Evolutionary conservation across 2,888 invertebrate species (phyloP).

Genomic region (Proisotoma minuta): DNA sequence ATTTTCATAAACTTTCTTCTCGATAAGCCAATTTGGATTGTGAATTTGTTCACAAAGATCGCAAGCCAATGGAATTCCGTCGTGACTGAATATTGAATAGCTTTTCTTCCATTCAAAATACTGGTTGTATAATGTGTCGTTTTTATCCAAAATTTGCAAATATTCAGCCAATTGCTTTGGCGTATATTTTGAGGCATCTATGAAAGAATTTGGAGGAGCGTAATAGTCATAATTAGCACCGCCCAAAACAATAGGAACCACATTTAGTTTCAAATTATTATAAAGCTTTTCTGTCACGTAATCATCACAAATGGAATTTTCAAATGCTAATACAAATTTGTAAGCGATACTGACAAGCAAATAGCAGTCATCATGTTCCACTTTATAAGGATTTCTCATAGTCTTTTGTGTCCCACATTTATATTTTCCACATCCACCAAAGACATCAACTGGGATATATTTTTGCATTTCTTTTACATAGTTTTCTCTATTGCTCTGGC

Average conservation of each 20-base stretch:
- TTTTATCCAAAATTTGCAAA: constrained; percentile 40
- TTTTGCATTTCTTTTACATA: constrained; percentile 49
- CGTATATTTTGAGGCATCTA: constrained; percentile 39
- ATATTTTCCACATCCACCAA: constrained; percentile 50
- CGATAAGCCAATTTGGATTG: constrained; percentile 35
- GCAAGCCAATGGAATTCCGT: constrained; percentile 43
- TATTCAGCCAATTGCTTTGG: constrained; percentile 46
- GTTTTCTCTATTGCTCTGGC: constrained; percentile 48
- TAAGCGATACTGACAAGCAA: constrained; percentile 55
- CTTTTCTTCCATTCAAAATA: constrained; percentile 46
- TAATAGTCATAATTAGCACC: constrained; percentile 39
- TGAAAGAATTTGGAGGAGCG: constrained; percentile 43
- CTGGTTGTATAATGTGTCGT: constrained; percentile 45
- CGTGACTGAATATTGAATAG: constrained; percentile 35
- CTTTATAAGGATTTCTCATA: constrained; percentile 46
- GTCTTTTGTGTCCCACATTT: constrained; percentile 48
- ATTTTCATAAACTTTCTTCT: constrained; percentile 42
- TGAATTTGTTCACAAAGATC: constrained; percentile 45
- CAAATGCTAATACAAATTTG: constrained; percentile 66
- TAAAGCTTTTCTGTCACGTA: constrained; percentile 65
- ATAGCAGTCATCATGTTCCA: constrained; percentile 56
- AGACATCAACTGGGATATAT: constrained; percentile 49
- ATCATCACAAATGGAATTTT: constrained; percentile 65
- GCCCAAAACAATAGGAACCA: constrained; percentile 46
- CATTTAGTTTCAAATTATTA: constrained; percentile 44